phyloP scores from a whole-genome alignment of 2,797 vertebrate species.

The Myotis pilosus region DNA sequence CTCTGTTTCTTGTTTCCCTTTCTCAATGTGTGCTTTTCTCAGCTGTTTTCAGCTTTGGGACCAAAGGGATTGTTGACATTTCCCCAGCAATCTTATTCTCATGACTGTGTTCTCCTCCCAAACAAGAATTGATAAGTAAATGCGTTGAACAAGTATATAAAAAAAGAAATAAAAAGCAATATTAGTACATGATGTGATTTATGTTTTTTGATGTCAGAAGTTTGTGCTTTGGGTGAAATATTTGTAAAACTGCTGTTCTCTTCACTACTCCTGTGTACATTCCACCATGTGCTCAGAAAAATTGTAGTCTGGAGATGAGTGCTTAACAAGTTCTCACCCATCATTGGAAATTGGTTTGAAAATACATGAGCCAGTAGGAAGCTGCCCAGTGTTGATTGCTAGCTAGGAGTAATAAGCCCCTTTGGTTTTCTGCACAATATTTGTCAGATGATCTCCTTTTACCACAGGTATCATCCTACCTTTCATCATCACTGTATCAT shows the following conservation, averaged over 20 bases:
- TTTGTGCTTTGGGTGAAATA: conserved; percentile 78
- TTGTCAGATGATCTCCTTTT: conserved; percentile 54
- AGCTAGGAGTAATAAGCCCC: conserved; percentile 66
- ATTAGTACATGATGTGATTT: conserved; percentile 76
- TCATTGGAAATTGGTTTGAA: conserved; percentile 53
- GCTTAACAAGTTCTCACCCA: conserved; percentile 54
- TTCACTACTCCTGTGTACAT: conserved; percentile 62
- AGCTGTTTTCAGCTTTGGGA: conserved; percentile 84
- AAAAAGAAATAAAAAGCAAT: conserved; percentile 80
- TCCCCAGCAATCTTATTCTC: conserved; percentile 76
- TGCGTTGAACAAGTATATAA: conserved; percentile 70
- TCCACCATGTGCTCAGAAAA: conserved; percentile 75
- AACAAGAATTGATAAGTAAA: conserved; percentile 74
- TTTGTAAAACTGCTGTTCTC: conserved; percentile 79
- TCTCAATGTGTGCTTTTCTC: conserved; percentile 76
- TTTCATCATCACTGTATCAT: conserved; percentile 81
- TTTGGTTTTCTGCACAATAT: conserved; percentile 72
- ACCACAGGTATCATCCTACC: conserved; percentile 62
- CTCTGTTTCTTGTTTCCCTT: conserved; percentile 65
- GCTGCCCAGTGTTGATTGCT: conserved; percentile 42
- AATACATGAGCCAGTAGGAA: conserved; percentile 64
- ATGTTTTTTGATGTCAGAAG: conserved; percentile 75
- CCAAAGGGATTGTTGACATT: conserved; percentile 85
- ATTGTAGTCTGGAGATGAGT: conserved; percentile 71
- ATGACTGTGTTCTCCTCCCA: conserved; percentile 79